Evolutionary conservation across 2,113 vertebrate genomes (phyloP).

Genomic region (Triplophysa tibetana): DNA sequence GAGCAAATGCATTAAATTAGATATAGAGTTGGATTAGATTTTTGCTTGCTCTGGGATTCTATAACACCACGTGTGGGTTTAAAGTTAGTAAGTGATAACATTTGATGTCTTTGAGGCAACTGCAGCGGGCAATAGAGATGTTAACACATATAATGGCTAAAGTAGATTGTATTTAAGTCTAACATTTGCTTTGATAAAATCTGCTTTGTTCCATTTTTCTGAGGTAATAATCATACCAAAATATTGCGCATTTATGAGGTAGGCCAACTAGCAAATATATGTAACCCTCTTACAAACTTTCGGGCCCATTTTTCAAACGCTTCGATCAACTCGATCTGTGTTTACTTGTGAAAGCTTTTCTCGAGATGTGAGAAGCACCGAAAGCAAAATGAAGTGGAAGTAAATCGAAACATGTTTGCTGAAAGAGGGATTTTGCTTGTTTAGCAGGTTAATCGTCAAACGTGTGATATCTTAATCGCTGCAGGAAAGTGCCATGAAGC

Average conservation of each 20-base stretch:
- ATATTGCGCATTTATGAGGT: neutral
- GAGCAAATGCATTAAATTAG: conserved; percentile 24
- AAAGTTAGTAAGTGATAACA: conserved; percentile 27
- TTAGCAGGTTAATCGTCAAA: neutral
- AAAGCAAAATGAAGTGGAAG: neutral
- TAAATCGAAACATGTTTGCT: neutral
- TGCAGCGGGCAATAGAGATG: neutral
- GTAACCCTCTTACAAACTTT: neutral
- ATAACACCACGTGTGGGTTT: neutral
- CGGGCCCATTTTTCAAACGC: neutral
- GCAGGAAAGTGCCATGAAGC: neutral
- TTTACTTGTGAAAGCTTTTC: neutral
- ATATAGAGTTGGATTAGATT: conserved; percentile 11
- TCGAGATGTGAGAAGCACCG: neutral
- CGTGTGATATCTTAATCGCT: neutral
- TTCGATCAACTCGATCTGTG: neutral
- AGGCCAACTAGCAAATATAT: neutral
- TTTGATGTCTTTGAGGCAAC: conserved; percentile 10
- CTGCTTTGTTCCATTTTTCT: neutral
- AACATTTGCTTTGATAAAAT: conserved; percentile 3
- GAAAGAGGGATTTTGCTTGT: neutral
- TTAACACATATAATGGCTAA: conserved; percentile 10
- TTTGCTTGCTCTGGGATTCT: conserved; percentile 5
- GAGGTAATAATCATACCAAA: too few relatives aligned
- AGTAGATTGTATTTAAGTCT: neutral